Base-by-base conservation (phyloP, 2,797 vertebrate species). In the Gallinago solitaria region DNA sequence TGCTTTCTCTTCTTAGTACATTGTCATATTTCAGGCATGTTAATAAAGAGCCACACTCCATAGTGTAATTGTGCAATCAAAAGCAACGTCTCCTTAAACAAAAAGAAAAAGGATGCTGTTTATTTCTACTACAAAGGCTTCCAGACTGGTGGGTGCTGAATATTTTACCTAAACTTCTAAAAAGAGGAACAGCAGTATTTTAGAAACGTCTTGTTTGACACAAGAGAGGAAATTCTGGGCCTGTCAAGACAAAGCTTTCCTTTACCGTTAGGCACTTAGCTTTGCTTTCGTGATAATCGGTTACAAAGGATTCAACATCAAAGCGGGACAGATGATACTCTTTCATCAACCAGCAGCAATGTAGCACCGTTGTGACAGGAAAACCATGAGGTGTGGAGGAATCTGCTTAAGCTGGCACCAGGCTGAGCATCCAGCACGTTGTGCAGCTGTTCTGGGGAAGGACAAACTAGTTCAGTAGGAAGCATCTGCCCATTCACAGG, bases 281-380 rank as follows among this genome's bases (percentile, higher is more conserved):
- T 85, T 85, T 95, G 75, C 73, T 91, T 95, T 75, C 75, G 53
- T 69, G 78, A 86, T 65, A 73, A 82, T 80, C 83, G 30, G 61
- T 80, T 96, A 79, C 93, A 96, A 93, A 97, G 96, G 95, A 96
- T 69, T 20, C 69, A 92, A 93, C 47, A 41, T 85, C 50, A 92
- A 78, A 78, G 85, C 78, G 59, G 79, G 81, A 75, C 51, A 78
- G 83, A 56, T 89, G 89, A 76, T 53, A 11, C 9, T 61, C 59
- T 94, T 28, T 85, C 80, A 70, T 79, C 89, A 82, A 45, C 80
- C 76, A 85, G 92, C 86, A 64, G 79, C 77, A 73, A 79, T 84
- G 93, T 88, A 91, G 83, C 93, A 82, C 84, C 27, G 69, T 48
- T 67, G 83, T 81, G 80, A 68, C 88, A 71, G 90, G 47, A 59